Evolutionary conservation across 2,888 invertebrate species (phyloP).

Genomic region (Hipparchia sbordonii): DNA sequence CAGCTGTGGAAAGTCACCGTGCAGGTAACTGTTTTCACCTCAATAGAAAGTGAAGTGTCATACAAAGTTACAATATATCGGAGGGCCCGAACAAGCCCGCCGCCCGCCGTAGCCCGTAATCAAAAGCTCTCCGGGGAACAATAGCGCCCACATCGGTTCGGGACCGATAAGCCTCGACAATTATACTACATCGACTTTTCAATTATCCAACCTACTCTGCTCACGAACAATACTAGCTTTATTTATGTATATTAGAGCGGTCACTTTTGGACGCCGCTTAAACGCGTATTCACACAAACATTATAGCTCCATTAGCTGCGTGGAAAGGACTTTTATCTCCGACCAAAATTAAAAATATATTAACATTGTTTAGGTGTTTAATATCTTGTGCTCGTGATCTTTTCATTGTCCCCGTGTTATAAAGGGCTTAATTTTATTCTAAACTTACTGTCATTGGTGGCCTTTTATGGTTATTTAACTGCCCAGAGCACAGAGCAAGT

Average conservation of each 20-base stretch:
- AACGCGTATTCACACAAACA: conserved; percentile 55
- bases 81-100: conserved; percentile 66
- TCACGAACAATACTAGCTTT: conserved; percentile 77
- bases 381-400: conserved; percentile 20
- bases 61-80: conserved; percentile 78
- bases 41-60: conserved; percentile 77
- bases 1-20: conserved; percentile 31
- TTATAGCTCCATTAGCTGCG: conserved; percentile 46
- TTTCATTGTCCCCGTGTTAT: conserved; percentile 21
- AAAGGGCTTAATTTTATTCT: conserved; percentile 12
- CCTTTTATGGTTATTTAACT: background rate
- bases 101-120: conserved; percentile 59
- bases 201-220: conserved; percentile 78
- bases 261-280: conserved; percentile 74
- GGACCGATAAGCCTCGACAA: conserved; percentile 80
- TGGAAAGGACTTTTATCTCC: conserved; percentile 21
- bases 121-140: conserved; percentile 81
- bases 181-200: conserved; percentile 83
- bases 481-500: background rate
- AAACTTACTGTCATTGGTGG: no score
- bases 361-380: conserved; percentile 31
- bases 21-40: conserved; percentile 64
- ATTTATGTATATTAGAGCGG: conserved; percentile 80
- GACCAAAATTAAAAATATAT: conserved; percentile 30
- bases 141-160: conserved; percentile 80